Percentiles rank a stretch among this genome's conserved stretches.
Evolutionary conservation across 2,797 vertebrate species (phyloP).

Genomic region (Alexandromys oeconomus): DNA sequence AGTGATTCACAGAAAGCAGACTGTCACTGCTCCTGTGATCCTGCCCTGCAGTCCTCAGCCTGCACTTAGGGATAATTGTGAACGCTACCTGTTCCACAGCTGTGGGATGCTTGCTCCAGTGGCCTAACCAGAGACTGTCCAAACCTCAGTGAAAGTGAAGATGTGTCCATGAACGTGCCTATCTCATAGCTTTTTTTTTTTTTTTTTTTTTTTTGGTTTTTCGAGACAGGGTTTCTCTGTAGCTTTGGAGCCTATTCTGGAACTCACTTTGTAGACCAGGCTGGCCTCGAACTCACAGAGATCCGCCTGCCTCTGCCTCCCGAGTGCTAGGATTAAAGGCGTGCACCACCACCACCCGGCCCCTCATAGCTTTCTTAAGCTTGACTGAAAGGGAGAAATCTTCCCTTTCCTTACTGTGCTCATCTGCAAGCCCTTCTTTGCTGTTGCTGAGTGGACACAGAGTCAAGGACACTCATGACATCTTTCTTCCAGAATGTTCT

Average conservation of each 20-base stretch:
- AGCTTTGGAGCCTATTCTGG: too few relatives aligned
- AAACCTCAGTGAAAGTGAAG: conserved; percentile 52
- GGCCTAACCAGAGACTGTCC: neutral
- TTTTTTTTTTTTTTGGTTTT: too few relatives aligned
- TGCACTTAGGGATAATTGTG: conserved; percentile 43
- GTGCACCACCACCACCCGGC: too few relatives aligned
- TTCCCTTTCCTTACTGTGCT: neutral
- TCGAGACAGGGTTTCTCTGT: too few relatives aligned
- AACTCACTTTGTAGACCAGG: too few relatives aligned
- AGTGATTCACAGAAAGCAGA: conserved; percentile 50
- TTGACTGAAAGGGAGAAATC: neutral
- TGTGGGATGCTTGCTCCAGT: neutral
- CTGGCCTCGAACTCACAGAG: too few relatives aligned
- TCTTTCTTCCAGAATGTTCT: neutral
- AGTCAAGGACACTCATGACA: neutral
- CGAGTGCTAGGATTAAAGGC: too few relatives aligned
- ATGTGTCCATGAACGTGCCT: neutral
- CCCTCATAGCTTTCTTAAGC: conserved; percentile 27
- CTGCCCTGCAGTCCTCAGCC: neutral
- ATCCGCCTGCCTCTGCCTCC: too few relatives aligned
- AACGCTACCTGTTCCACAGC: neutral
- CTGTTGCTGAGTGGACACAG: neutral
- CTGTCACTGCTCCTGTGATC: neutral
- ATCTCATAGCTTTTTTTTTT: neutral
- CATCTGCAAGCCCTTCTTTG: conserved; percentile 7